Percentiles rank a stretch among this genome's conserved stretches.
Evolutionary conservation across 2,113 vertebrate species (phyloP).

Genomic region (Pseudolaguvia tuberculata): DNA sequence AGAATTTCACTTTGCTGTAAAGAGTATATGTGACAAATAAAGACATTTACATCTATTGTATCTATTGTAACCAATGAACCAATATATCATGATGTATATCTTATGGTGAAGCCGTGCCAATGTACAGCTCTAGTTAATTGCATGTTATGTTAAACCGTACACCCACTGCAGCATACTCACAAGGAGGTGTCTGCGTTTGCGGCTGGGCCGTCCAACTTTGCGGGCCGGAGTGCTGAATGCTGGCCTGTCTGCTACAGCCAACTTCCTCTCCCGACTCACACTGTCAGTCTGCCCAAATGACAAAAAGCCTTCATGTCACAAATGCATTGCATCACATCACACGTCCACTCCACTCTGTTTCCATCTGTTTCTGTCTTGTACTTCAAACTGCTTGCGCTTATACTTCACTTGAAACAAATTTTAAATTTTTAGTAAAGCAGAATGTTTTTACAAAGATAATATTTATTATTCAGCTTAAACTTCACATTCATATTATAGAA

Average conservation of each 20-base stretch:
- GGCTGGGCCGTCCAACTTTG: slow-evolving; percentile 79
- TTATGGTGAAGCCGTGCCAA: no score
- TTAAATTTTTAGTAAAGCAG: not conserved
- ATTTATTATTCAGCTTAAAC: not conserved
- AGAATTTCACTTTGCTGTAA: no score
- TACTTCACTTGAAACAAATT: not conserved
- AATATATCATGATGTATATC: no score
- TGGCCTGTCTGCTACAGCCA: slow-evolving; percentile 75
- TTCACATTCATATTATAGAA: not conserved
- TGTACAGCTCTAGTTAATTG: not conserved
- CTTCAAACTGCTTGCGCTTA: not conserved
- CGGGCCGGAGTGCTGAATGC: slow-evolving; percentile 70
- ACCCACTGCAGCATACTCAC: slow-evolving; percentile 70
- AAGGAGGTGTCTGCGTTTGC: slow-evolving; percentile 81
- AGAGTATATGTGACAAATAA: no score
- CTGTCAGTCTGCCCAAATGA: slow-evolving; percentile 72
- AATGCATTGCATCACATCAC: slow-evolving; percentile 16
- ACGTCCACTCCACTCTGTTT: slow-evolving; percentile 6
- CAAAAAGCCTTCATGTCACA: slow-evolving; percentile 31
- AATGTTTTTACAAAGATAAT: not conserved
- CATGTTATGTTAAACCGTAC: not conserved
- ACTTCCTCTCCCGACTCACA: slow-evolving; percentile 70
- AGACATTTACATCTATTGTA: no score
- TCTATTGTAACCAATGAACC: no score
- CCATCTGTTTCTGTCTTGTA: slow-evolving; percentile 5